Conservation (phyloP, 2,113 vertebrate genomes). For the Todiramphus chloris region DNA sequence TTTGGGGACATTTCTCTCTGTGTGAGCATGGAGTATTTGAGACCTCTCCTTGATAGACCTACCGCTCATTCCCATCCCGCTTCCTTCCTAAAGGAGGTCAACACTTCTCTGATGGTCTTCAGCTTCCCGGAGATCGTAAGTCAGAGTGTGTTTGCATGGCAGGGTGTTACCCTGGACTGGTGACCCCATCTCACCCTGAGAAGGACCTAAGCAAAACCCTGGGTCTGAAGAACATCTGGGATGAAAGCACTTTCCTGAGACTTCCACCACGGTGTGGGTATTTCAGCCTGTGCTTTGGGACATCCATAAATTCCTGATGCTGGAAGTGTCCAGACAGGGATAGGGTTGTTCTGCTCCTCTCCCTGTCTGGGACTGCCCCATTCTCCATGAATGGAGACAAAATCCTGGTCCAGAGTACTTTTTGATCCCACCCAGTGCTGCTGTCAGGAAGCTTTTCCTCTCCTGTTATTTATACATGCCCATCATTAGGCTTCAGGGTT, state of each 20-base stretch:
- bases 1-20: accelerated
- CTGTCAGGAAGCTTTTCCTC: not conserved
- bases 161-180: not conserved
- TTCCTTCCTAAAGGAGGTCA: not conserved
- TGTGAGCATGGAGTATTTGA: accelerated
- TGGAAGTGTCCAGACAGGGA: accelerated
- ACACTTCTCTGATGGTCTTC: not conserved
- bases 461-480: not conserved
- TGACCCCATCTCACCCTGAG: not conserved
- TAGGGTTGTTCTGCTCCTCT: not conserved
- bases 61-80: not conserved
- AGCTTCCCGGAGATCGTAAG: not conserved
- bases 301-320: accelerated
- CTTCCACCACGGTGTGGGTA: accelerated
- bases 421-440: not conserved
- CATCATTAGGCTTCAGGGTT: not conserved
- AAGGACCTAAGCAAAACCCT: not conserved
- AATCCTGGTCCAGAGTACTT: not conserved
- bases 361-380: accelerated
- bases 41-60: not conserved
- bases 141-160: not conserved
- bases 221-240: not conserved
- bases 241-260: not conserved
- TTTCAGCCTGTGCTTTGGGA: accelerated
- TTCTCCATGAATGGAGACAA: not conserved